phyloP scores from a whole-genome alignment of 2,113 vertebrate genomes.

The Malaclemys terrapin region DNA sequence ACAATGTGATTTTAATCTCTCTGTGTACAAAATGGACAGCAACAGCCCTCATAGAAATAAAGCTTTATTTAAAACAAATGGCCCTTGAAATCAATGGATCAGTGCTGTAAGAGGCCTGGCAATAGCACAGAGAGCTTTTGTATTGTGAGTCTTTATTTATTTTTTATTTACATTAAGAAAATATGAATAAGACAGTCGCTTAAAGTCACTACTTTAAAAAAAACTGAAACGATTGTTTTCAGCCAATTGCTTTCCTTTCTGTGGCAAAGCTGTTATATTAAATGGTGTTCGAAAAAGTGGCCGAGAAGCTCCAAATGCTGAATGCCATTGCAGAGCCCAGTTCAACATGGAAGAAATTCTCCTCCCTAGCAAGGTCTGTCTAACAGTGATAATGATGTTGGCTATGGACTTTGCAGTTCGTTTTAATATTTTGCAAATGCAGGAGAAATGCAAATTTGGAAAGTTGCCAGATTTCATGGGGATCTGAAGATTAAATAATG shows the following conservation, averaged over 20 bases:
- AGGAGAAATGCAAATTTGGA: constrained; percentile 4
- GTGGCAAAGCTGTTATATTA: not conserved
- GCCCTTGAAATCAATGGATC: not conserved
- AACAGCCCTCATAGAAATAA: not conserved
- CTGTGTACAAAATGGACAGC: not conserved
- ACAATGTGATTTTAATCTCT: not conserved
- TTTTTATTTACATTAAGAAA: not conserved
- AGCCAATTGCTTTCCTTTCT: constrained; percentile 45
- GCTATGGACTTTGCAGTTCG: constrained; percentile 3
- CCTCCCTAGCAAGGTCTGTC: constrained; percentile 27
- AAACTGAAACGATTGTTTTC: constrained; percentile 28
- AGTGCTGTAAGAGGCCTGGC: not conserved
- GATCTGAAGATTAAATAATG: not conserved
- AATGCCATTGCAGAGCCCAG: fast-evolving
- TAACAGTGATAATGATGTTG: not conserved
- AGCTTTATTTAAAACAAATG: not conserved
- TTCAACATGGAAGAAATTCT: constrained; percentile 27
- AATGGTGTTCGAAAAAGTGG: not conserved
- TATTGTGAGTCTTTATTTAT: not conserved
- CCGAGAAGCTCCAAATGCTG: constrained; percentile 39
- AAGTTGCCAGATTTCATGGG: not conserved
- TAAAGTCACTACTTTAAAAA: not conserved
- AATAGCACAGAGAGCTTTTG: not conserved
- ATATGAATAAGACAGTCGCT: not conserved
- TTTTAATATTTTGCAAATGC: constrained; percentile 27